Conservation (phyloP, 2,113 vertebrate species). For the Loxodonta africana region DNA sequence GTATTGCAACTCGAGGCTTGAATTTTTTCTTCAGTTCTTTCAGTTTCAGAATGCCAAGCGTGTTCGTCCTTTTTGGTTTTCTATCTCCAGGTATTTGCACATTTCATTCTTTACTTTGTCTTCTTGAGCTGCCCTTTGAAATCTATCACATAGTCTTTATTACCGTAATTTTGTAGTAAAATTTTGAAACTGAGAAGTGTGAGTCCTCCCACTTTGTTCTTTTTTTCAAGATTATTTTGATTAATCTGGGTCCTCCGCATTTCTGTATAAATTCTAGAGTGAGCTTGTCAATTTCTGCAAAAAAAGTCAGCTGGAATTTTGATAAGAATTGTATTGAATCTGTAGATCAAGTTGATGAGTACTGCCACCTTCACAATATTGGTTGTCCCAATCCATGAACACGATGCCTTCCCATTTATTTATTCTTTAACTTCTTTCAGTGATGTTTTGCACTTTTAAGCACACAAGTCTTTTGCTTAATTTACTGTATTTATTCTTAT, state of each 20-base stretch:
- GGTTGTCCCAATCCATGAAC: background rate
- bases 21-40: too few relatives aligned
- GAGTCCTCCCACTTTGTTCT: background rate
- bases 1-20: too few relatives aligned
- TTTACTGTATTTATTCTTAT: background rate
- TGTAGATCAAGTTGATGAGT: background rate
- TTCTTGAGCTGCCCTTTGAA: too few relatives aligned
- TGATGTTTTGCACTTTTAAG: background rate
- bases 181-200: background rate
- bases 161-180: background rate
- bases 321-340: background rate
- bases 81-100: too few relatives aligned
- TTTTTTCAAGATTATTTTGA: background rate
- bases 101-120: too few relatives aligned
- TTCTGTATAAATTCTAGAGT: background rate
- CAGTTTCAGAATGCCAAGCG: too few relatives aligned
- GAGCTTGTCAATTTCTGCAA: background rate
- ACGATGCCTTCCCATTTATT: background rate
- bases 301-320: background rate
- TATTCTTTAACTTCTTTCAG: background rate
- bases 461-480: background rate
- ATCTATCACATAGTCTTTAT: background rate
- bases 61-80: too few relatives aligned
- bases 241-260: background rate
- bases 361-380: background rate